A percentile compares a stretch with the other conserved stretches of the same genome.
phyloP scores from a whole-genome alignment of 2,797 vertebrate species.

The Sebastes baramenuke region DNA sequence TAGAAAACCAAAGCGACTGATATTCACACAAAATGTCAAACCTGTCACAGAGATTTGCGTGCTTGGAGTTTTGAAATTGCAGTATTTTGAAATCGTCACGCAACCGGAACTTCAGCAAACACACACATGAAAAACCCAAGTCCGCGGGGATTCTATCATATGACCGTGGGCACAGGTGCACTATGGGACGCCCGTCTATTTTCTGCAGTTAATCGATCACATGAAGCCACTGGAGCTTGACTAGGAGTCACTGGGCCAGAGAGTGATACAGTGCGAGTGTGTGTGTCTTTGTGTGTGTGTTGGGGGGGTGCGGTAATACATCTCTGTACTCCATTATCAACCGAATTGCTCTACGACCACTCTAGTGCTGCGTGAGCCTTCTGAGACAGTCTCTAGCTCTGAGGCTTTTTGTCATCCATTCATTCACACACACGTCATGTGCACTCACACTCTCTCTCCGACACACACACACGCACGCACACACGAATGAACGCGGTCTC shows the following conservation, averaged over 20 bases:
- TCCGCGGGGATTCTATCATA: constrained; percentile 43
- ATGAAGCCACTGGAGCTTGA: constrained; percentile 67
- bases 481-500: constrained; percentile 4
- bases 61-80: constrained; percentile 32
- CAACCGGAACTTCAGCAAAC: constrained; percentile 14
- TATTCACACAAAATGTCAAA: constrained; percentile 46
- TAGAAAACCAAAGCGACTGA: not conserved
- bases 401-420: constrained; percentile 59
- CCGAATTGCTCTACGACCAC: constrained; percentile 49
- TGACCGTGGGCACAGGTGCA: constrained; percentile 69
- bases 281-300: constrained; percentile 5
- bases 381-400: constrained; percentile 45
- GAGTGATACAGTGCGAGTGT: constrained; percentile 39
- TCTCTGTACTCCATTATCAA: constrained; percentile 57
- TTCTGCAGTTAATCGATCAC: constrained; percentile 77
- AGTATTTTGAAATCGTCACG: constrained; percentile 12
- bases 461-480: not conserved
- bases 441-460: not conserved
- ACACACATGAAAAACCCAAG: not conserved
- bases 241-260: constrained; percentile 63
- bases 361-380: constrained; percentile 42
- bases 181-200: constrained; percentile 66
- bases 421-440: constrained; percentile 30
- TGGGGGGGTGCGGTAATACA: constrained; percentile 39
- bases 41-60: constrained; percentile 47